Evolutionary conservation across 2,888 invertebrate genomes (phyloP).

Genomic region (Drosophila siamana): DNA sequence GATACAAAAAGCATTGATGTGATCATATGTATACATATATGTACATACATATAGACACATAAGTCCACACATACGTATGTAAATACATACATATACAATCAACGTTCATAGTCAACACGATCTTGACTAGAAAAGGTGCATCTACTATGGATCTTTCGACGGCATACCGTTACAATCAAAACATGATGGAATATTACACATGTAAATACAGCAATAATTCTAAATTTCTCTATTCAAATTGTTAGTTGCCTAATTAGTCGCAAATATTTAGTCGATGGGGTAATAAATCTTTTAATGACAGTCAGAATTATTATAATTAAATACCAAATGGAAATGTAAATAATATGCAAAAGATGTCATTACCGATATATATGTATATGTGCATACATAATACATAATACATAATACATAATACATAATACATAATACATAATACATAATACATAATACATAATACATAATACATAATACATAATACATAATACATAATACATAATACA

Average conservation of each 20-base stretch:
- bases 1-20: too few species aligned
- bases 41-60: neutral
- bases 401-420: too few species aligned
- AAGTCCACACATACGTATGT: too few species aligned
- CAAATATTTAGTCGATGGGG: too few species aligned
- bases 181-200: slow-evolving; percentile 99
- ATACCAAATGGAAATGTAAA: too few species aligned
- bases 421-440: neutral
- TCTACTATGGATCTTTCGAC: slow-evolving; percentile 92
- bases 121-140: neutral
- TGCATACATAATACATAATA: too few species aligned
- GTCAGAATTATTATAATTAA: too few species aligned
- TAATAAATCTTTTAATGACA: too few species aligned
- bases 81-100: neutral
- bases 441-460: neutral
- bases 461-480: neutral
- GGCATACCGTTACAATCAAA: slow-evolving; percentile 97
- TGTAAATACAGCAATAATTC: slow-evolving; percentile 88
- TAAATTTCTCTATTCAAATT: too few species aligned
- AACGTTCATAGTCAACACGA: neutral
- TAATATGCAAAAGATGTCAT: too few species aligned
- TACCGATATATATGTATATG: too few species aligned
- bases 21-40: neutral
- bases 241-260: too few species aligned
- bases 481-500: neutral